Evolutionary conservation across 2,797 vertebrate genomes (phyloP).

Genomic region (Peromyscus nudipes): DNA sequence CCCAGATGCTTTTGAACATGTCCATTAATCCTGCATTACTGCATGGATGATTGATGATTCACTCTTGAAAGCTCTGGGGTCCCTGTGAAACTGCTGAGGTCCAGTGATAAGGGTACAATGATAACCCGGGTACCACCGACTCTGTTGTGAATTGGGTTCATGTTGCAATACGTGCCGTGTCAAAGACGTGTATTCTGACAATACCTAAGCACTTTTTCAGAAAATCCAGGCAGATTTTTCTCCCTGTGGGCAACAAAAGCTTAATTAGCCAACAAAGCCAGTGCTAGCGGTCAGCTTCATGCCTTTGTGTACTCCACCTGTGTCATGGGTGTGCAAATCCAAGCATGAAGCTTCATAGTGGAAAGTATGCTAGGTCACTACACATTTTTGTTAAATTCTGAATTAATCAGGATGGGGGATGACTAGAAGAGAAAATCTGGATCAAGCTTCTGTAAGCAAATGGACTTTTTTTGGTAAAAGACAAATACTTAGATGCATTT

Average conservation of each 20-base stretch:
- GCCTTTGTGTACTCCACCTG: background rate
- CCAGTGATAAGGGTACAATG: slow-evolving; percentile 6
- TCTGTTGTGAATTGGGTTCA: slow-evolving; percentile 26
- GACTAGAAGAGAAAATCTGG: background rate
- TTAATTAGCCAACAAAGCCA: background rate
- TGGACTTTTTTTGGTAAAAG: background rate
- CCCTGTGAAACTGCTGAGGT: slow-evolving; percentile 68
- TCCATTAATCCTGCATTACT: slow-evolving; percentile 65
- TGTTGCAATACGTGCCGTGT: slow-evolving; percentile 15
- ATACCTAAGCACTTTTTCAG: background rate
- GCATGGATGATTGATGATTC: slow-evolving; percentile 79
- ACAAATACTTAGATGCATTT: background rate
- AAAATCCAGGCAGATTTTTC: background rate
- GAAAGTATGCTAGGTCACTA: background rate
- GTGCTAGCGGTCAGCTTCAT: background rate
- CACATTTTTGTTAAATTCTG: background rate
- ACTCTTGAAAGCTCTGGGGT: slow-evolving; percentile 59
- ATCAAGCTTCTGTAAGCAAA: background rate
- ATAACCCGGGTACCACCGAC: slow-evolving; percentile 10
- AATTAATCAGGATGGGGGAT: background rate
- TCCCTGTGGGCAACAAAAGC: background rate
- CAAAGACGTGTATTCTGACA: background rate
- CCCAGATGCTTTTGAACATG: slow-evolving; percentile 70
- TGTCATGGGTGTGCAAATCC: background rate
- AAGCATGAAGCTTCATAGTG: background rate